Evolutionary conservation across 2,113 vertebrate species (phyloP), one percentile per base, ranked within the genome.

Genomic region (Alligator mississippiensis): DNA sequence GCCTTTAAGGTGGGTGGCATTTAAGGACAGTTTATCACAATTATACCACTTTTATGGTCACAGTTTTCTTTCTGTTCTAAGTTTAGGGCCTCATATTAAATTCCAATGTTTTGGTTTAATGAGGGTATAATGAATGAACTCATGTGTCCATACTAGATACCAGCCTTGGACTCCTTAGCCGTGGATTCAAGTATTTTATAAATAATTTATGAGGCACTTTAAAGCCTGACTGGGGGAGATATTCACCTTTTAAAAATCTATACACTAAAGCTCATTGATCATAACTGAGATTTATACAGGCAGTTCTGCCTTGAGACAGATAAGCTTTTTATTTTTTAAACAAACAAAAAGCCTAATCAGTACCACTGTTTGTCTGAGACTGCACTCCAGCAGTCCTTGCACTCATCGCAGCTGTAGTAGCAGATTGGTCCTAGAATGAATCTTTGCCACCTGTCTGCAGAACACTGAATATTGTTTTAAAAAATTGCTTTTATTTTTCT

Each of bases 141-240:
- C 61, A 90, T 88, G 12, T 82, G 87, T 96, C 78, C 0, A 0
- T 82, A 58, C 86, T 75, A 94, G 63, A 76, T 70, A 57, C 77
- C 57, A 55, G 34, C 28, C 81, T 62, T 78, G 78, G 74, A 38
- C 92, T 88, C 82, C 28, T 66, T 15, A 72, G 61, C 62, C 92
- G 14, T 27, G 86, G 28, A 19, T 57, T 47, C 63, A 76, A 86
- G 62, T 87, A 58, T 89, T 90, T 93, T 86, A 92, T 87, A 95
- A 95, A 96, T 90, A 94, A 96, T 95, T 88, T 90, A 95, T 97
- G 61, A 94, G 91, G 79, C 6, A 54, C 75, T 90, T 94, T 25
- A 61, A 90, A 89, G 57, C 27, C 82, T 96, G 8, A 86, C 91
- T 85, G 79, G 58, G 12, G 54, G 77, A 95, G 97, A 97, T 89